Base-by-base conservation (phyloP, 2,797 vertebrate species). In the Spizella passerina region DNA sequence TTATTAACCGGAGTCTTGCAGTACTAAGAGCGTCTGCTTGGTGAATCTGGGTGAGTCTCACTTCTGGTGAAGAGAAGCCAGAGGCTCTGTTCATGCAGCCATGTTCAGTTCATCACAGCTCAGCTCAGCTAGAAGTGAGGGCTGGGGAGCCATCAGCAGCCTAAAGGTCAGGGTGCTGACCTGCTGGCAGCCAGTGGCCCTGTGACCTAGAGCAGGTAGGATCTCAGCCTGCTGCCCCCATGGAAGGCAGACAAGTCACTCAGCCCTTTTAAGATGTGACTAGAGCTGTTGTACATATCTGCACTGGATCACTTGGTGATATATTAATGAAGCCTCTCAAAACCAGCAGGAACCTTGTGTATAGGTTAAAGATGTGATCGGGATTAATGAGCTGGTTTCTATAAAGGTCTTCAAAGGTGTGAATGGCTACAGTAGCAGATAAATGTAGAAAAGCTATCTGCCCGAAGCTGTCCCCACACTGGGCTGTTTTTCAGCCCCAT, bases 21-120 rank as follows among this genome's bases (percentile, higher is more conserved):
- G 55, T 89, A 81, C 83, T 92, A 87, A 95, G 89, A 92, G 38
- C 38, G 6, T 86, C 75, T 82, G 76, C 70, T 82, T 89, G 86
- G 72, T 82, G 75, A 84, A 39, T 60, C 90, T 91, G 76, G 71
- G 70, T 86, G 94, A 94, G 69, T 88, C 90, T 79, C 27, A 47
- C 38, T 95, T 95, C 11, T 57, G 39, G n/a, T 82, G 71, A 65
- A 92, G 71, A 82, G 76, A 94, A 95, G 57, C 1, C 6, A 88
- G 83, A 52, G 29, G 49, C 23, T 93, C 46, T 81, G 29, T 69
- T 61, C 34, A 30, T 39, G 46, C 73, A 72, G 66, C n/a, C 24
- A 3, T 13, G 24, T 66, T 77, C 30, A 70, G 12, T 66, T 87
- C n/a, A 90, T 77, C 72, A 60, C n/a, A 36, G 61, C 56, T 73